These are phyloP conservation scores for Muschampia plurimacula DNA, from an alignment of 2,888 invertebrate species.

Conservation along the genomic window DNA sequence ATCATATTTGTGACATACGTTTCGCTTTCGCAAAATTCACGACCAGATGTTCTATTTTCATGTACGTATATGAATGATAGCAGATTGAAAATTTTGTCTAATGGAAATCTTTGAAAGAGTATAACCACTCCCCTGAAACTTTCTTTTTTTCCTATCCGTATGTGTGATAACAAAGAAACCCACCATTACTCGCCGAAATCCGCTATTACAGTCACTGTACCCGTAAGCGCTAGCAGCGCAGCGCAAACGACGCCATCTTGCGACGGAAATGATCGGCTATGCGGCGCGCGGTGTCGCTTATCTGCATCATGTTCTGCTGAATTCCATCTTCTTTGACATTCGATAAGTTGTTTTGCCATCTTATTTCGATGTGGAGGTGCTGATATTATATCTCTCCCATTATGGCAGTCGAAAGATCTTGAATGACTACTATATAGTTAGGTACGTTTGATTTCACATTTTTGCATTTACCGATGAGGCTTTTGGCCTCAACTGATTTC, in stretches of 20 bases:
- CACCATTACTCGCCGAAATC: neutral
- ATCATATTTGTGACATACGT: no score
- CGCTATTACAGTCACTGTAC: neutral
- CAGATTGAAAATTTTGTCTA: no score
- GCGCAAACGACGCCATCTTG: slow-evolving; percentile 49
- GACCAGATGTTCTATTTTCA: no score
- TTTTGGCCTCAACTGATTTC: no score
- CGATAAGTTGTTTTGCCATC: slow-evolving; percentile 7
- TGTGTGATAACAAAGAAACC: no score
- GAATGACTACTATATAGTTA: neutral
- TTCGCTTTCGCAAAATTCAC: no score
- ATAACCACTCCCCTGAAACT: no score
- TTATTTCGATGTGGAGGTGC: slow-evolving; percentile 3
- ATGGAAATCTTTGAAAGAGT: no score
- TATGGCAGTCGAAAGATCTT: neutral
- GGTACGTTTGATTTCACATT: neutral
- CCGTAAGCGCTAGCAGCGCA: slow-evolving; percentile 34
- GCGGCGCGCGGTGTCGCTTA: slow-evolving; percentile 48
- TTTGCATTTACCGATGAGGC: neutral
- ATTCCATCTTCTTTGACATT: slow-evolving; percentile 21
- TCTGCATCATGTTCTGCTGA: slow-evolving; percentile 43
- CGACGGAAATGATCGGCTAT: slow-evolving; percentile 52
- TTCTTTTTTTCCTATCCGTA: no score
- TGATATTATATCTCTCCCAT: neutral
- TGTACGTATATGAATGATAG: no score